phyloP scores from a whole-genome alignment of 2,888 invertebrate species.

The Oxycera nigricornis region DNA sequence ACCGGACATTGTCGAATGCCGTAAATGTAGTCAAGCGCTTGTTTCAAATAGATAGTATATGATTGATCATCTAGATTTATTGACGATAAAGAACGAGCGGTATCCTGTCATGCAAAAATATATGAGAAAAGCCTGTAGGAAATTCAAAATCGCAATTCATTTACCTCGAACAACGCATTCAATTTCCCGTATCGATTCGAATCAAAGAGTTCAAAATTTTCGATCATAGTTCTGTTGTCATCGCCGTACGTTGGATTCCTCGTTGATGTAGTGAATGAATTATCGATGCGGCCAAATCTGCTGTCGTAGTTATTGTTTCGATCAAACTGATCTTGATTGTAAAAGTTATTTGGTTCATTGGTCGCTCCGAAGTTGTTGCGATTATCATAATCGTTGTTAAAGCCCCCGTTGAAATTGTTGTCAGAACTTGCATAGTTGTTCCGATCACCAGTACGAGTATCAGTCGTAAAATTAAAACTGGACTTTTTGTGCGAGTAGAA shows the following conservation, averaged over 20 bases:
- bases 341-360: conserved; percentile 44
- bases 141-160: too few species aligned
- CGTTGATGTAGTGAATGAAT: conserved; percentile 55
- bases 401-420: conserved; percentile 52
- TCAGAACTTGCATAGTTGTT: conserved; percentile 44
- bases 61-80: conserved; percentile 79
- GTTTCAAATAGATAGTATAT: conserved; percentile 75
- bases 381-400: conserved; percentile 41
- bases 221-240: conserved; percentile 59
- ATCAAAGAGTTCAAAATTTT: conserved; percentile 76
- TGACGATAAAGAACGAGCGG: conserved; percentile 70
- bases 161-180: conserved; percentile 82
- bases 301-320: conserved; percentile 49
- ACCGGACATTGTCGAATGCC: conserved; percentile 85
- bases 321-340: conserved; percentile 53
- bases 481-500: conserved; percentile 62
- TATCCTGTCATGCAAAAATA: conserved; percentile 69
- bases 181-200: conserved; percentile 73
- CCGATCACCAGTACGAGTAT: conserved; percentile 25
- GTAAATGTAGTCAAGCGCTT: conserved; percentile 72
- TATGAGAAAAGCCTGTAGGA: not conserved
- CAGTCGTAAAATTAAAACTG: conserved; percentile 42
- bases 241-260: conserved; percentile 51
- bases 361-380: conserved; percentile 20
- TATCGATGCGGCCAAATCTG: conserved; percentile 55